Conservation (phyloP, 2,888 invertebrate species). For the Notocelia uddmanniana region DNA sequence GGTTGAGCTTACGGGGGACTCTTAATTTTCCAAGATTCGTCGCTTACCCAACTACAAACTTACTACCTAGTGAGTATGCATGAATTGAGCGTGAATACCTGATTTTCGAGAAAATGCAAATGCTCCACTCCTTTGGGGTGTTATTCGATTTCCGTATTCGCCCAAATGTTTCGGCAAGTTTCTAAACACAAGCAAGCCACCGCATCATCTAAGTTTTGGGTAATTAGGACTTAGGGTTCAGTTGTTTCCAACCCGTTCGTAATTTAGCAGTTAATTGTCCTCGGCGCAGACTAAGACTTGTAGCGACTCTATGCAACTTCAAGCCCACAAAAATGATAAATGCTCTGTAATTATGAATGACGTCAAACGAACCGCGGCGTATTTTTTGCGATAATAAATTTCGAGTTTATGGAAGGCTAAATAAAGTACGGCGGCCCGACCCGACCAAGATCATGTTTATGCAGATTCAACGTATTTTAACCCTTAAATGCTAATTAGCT, state of each 20-base stretch:
- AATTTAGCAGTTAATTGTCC: conserved; percentile 31
- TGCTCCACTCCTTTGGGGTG: not conserved
- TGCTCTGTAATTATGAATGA: conserved; percentile 29
- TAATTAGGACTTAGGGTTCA: conserved; percentile 37
- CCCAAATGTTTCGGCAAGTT: conserved; percentile 31
- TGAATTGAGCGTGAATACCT: not conserved
- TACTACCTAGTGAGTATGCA: not conserved
- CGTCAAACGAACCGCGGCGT: not conserved
- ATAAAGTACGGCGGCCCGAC: conserved; percentile 19
- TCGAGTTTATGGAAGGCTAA: conserved; percentile 24
- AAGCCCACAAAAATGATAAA: conserved; percentile 6
- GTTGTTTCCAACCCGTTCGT: conserved; percentile 11
- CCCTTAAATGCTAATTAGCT: conserved; percentile 33
- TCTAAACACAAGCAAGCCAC: conserved; percentile 37
- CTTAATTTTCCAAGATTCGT: not conserved
- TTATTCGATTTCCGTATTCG: conserved; percentile 32
- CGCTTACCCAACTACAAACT: not conserved
- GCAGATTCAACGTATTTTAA: conserved; percentile 16
- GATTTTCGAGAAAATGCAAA: conserved; percentile 2
- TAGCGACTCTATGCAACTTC: not conserved
- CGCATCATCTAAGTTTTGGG: conserved; percentile 41
- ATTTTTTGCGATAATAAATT: conserved; percentile 33
- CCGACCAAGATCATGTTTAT: conserved; percentile 25
- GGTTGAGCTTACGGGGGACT: too few species aligned
- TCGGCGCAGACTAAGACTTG: not conserved